Base-by-base conservation (phyloP, 2,797 vertebrate genomes). In the Austrolebias charrua region DNA sequence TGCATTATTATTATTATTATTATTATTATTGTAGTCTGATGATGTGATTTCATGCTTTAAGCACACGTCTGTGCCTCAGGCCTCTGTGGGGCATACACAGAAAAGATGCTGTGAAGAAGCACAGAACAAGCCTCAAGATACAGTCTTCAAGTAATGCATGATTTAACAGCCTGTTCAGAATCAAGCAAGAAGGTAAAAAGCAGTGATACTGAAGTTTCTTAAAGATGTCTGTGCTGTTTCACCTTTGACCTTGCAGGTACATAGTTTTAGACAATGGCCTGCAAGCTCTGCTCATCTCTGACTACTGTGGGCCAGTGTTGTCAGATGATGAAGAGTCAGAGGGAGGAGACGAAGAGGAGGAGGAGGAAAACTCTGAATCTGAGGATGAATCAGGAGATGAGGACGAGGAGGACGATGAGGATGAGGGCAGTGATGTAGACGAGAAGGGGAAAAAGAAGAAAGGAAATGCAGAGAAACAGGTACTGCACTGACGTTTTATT, bases 211-310 rank as follows among this genome's bases (percentile, higher is more conserved):
- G 33, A 29, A 50, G 49, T 49, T 60, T 51, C 33, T 53, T 13
- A 12, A 49, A 47, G 9, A 42, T 63, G 29, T 6, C n/a, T 10
- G 5, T 19, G n/a, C 33, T 33, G 45, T 60, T 55, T 78, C 54
- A 63, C 57, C 40, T 2, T 69, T 55, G 58, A 55, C 46, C 46
- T 33, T 20, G 31, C 83, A 98, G 97, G 78, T 96, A 93, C 80
- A 92, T 98, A 61, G 92, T 91, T 74, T 88, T 98, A 69, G 92
- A 91, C 58, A 98, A 98, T 57, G 95, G 95, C 47, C 92, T 98
- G 70, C 88, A 84, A 81, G 95, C 92, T 73, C 93, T 98, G 76
- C 93, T 98, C 75, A 96, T 99, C 90, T 98, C 96, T 42, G 96
- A 99, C 90, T 90, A 94, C 86, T 94, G 91, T 67, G 91, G 93